These are phyloP conservation scores for Delia radicum DNA, from an alignment of 1,140 invertebrate species.

Conservation along the genomic window DNA sequence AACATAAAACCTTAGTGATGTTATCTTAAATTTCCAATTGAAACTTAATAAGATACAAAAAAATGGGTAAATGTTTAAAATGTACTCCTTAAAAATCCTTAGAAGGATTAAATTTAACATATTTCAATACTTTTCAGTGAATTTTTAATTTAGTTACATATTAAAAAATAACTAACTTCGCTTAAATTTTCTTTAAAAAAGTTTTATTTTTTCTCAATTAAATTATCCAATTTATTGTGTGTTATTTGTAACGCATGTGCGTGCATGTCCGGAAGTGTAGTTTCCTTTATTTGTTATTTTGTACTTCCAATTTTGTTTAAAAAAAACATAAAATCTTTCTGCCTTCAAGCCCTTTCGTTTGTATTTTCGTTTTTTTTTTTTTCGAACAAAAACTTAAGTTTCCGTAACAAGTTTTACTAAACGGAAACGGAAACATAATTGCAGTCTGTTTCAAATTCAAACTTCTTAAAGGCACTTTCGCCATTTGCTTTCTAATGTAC, in stretches of 20 bases:
- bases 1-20: too few species aligned
- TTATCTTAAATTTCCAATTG: too few species aligned
- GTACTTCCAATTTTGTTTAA: background rate
- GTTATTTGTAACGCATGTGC: background rate
- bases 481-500: background rate
- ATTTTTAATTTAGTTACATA: too few species aligned
- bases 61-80: too few species aligned
- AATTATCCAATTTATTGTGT: background rate
- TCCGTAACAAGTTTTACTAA: background rate
- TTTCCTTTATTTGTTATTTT: background rate
- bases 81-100: too few species aligned
- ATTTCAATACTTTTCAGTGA: too few species aligned
- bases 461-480: background rate
- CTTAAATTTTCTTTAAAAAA: too few species aligned
- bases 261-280: background rate
- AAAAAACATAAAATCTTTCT: background rate
- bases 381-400: background rate
- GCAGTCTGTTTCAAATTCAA: background rate
- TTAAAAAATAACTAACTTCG: too few species aligned
- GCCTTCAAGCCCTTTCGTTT: too few species aligned
- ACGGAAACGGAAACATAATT: slow-evolving; percentile 2
- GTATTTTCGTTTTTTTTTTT: too few species aligned
- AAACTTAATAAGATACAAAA: too few species aligned
- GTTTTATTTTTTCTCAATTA: background rate
- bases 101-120: too few species aligned